Evolutionary conservation across 2,113 vertebrate species (phyloP), one percentile per base, ranked within the genome.

Genomic region (Sapajus apella): DNA sequence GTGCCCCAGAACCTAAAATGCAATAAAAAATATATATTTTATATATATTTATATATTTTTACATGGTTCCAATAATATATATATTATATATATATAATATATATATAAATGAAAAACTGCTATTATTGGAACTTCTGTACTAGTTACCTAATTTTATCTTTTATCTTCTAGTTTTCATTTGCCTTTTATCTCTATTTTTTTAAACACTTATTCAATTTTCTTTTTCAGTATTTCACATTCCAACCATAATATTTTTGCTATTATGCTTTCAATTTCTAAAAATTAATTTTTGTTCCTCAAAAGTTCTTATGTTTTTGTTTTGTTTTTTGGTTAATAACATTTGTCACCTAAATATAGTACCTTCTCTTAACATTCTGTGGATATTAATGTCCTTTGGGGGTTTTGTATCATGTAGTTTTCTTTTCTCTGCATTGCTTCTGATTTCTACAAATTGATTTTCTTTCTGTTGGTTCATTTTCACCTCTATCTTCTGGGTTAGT

Each of bases 181-280:
- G 45, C 12, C 27, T 45, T 92, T 77, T 90, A n/a, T 1, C 21
- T 86, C 47, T 92, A 32, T 82, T 82, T 79, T 85, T 56, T 58
- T 8, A 18, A 91, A 95, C 37, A 68, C 66, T 52, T 82, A 55
- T 80, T 93, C 52, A 91, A 43, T 47, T 70, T 96, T 72, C n/a
- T 83, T 91, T 77, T 35, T 80, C 77, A 87, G 50, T 3, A 21
- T 83, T 72, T 90, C n/a, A 87, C 77, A 91, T 73, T 79, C 18
- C 18, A 58, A 40, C 3, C 14, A 32, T 30, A 93, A 45, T 27
- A 70, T 81, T 90, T 97, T 32, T 91, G 55, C 18, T 58, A 5
- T 32, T 80, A 80, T 47, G 30, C 6, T 88, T 75, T 79, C 75
- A 55, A 58, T 68, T 84, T 85, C 30, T 85, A 52, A 79, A 86